Base-by-base conservation (phyloP, 2,888 invertebrate genomes). In the Bellardia pandia region DNA sequence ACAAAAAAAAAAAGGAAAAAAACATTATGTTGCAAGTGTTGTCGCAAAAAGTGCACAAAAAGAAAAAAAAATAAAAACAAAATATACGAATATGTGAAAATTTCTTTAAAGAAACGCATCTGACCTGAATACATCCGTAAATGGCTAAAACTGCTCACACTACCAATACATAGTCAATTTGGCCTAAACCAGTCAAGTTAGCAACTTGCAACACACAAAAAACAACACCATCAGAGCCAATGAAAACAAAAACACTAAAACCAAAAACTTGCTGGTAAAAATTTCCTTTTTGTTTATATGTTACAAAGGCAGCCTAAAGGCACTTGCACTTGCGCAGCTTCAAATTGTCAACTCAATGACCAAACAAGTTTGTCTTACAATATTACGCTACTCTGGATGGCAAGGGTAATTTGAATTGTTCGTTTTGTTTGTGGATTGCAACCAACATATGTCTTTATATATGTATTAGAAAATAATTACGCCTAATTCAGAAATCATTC, bases 101-200 rank as follows among this genome's bases (percentile, higher is more conserved):
- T 75, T 71, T 86, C 64, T 66, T 79, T 79, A 64, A 71, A 69
- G 79, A 77, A 91, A 92, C 91, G 90, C 91, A 90, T 91, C 90
- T 91, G 92, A 91, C 91, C 92, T 90, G 91, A 92, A 92, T 91
- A 89, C 89, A 89, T 90, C 60, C 75, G 51, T 86, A 84, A 81
- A 86, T 78, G 83, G 84, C 62, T 60, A 85, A 66, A 68, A 72
- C 75, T 64, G 60, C 71, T 42, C 16, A 56, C 37, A 62, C 74
- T n/a, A 71, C 45, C 78, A 71, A 78, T 16, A 68, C 62, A 16
- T 51, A 78, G 62, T 71, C 72, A 85, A 85, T 78, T 85, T 69
- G 78, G 62, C 76, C 72, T 58, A 86, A 81, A 78, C 86, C 83
- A 76, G 85, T 85, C 80, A 85, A 76, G 64, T 64, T 68, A 72